phyloP scores from a whole-genome alignment of 1,140 invertebrate genomes.

The Zaprionus vittiger region DNA sequence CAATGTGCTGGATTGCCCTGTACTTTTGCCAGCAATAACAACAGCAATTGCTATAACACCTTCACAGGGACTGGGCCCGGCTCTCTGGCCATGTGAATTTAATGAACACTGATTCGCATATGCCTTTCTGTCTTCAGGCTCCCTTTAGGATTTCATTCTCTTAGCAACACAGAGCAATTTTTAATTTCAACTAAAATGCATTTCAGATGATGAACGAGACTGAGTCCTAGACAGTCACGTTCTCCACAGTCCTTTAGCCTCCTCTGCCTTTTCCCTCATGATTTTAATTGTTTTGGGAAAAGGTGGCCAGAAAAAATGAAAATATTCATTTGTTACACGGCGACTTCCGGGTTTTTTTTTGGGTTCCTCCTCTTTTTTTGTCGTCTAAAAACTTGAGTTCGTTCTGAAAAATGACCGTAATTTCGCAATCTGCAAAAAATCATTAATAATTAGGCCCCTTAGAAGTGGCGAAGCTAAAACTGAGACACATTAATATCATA shows the following conservation, averaged over 20 bases:
- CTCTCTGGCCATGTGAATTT: constrained; percentile 66
- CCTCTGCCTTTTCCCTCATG: constrained; percentile 1
- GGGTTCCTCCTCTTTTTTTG: not conserved
- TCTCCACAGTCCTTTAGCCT: not conserved
- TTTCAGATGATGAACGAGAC: constrained; percentile 73
- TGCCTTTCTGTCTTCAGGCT: not conserved
- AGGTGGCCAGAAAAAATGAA: constrained; percentile 53
- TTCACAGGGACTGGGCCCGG: not conserved
- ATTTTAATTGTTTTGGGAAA: constrained; percentile 79
- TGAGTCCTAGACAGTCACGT: constrained; percentile 2
- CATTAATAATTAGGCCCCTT: constrained; percentile 44
- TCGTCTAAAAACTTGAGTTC: constrained; percentile 8
- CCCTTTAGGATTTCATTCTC: not conserved
- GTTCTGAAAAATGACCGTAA: constrained; percentile 62
- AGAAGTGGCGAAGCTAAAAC: not conserved
- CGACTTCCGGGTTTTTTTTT: not conserved
- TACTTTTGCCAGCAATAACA: not conserved
- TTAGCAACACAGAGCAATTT: constrained; percentile 34
- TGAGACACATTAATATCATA: not conserved
- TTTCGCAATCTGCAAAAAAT: constrained; percentile 35
- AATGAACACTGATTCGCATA: constrained; percentile 71
- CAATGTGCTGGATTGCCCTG: not conserved
- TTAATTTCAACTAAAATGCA: constrained; percentile 76
- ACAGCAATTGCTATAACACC: constrained; percentile 6
- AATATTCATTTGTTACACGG: constrained; percentile 67